Percentiles rank a stretch among this genome's conserved stretches.
Evolutionary conservation across 2,888 invertebrate genomes (phyloP).

Genomic region (Abrostola tripartita): DNA sequence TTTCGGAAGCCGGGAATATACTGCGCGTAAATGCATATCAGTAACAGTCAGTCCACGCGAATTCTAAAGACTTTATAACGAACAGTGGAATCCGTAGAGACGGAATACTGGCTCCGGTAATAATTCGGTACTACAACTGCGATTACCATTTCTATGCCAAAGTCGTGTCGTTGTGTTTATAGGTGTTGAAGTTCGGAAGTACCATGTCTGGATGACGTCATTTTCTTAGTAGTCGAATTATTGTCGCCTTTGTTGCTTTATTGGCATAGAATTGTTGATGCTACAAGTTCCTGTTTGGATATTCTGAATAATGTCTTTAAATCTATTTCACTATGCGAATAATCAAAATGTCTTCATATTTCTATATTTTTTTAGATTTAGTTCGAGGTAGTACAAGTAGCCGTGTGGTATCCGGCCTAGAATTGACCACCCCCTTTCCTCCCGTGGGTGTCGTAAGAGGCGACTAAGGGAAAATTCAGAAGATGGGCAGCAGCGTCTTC

Average conservation of each 20-base stretch:
- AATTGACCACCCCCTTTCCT: too few relatives aligned
- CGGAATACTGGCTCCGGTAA: constrained; percentile 49
- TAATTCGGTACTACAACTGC: constrained; percentile 47
- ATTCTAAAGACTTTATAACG: constrained; percentile 72
- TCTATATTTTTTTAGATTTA: too few relatives aligned
- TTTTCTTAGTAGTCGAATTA: constrained; percentile 14
- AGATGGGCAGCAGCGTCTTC: too few relatives aligned
- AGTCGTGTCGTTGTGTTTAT: constrained; percentile 53
- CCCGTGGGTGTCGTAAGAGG: too few relatives aligned
- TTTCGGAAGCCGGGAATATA: constrained; percentile 78
- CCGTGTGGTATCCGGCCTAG: too few relatives aligned
- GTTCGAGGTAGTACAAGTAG: too few relatives aligned
- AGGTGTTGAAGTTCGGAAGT: constrained; percentile 35
- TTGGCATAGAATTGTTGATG: not conserved
- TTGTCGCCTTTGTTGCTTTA: constrained; percentile 24
- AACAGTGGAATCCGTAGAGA: constrained; percentile 72
- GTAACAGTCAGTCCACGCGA: constrained; percentile 73
- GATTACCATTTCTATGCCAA: constrained; percentile 53
- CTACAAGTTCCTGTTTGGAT: too few relatives aligned
- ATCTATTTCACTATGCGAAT: too few relatives aligned
- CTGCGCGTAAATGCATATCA: constrained; percentile 84
- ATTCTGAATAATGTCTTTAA: too few relatives aligned
- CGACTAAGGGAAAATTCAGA: too few relatives aligned
- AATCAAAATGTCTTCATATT: too few relatives aligned
- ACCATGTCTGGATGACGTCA: constrained; percentile 32